These are phyloP conservation scores for Raja brachyura DNA, from an alignment of 2,113 vertebrate species.

Conservation along the genomic window DNA sequence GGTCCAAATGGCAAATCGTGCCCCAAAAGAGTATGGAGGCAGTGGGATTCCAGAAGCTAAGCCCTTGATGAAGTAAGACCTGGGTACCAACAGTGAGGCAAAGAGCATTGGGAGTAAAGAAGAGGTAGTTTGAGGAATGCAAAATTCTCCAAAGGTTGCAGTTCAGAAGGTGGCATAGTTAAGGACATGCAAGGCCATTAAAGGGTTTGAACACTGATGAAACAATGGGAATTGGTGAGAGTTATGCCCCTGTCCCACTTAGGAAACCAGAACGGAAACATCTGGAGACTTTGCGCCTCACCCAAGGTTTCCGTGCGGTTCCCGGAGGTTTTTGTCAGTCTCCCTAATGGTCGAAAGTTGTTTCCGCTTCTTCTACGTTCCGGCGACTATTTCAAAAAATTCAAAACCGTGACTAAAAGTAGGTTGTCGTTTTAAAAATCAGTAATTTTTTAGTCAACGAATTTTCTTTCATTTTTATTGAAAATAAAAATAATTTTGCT, in stretches of 20 bases:
- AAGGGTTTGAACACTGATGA: neutral
- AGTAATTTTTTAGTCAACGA: too few relatives aligned
- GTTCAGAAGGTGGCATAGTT: neutral
- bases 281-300: too few relatives aligned
- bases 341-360: too few relatives aligned
- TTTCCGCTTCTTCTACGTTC: too few relatives aligned
- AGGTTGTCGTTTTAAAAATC: too few relatives aligned
- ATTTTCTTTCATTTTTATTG: too few relatives aligned
- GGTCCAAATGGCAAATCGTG: neutral
- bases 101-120: neutral
- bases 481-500: too few relatives aligned
- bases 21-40: neutral
- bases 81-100: neutral
- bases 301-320: too few relatives aligned
- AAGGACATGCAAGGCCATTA: neutral
- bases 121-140: neutral
- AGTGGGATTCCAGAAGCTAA: neutral
- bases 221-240: neutral
- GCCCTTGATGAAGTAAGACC: neutral
- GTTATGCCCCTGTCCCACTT: neutral
- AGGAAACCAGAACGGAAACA: too few relatives aligned
- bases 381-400: too few relatives aligned
- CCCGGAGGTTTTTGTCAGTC: too few relatives aligned
- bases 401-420: too few relatives aligned
- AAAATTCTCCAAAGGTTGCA: neutral